These are phyloP conservation scores for Eupsilia transversa DNA, from an alignment of 2,888 invertebrate genomes.

Conservation along the genomic window DNA sequence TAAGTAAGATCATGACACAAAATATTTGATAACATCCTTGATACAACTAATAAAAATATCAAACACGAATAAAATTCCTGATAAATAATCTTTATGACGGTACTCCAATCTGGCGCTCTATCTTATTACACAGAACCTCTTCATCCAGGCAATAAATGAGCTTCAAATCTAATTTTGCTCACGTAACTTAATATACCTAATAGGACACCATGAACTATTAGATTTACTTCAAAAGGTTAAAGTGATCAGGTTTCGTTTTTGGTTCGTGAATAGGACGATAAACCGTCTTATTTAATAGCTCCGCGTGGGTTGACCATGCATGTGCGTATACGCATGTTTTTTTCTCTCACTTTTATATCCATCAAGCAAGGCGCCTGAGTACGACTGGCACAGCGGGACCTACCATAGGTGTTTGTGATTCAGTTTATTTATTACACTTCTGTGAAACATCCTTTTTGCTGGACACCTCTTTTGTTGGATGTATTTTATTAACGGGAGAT, in stretches of 20 bases:
- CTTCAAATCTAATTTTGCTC: constrained; percentile 65
- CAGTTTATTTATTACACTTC: constrained; percentile 83
- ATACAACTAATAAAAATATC: constrained; percentile 38
- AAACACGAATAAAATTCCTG: constrained; percentile 35
- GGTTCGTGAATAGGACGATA: constrained; percentile 85
- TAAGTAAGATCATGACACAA: not conserved
- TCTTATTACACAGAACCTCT: constrained; percentile 51
- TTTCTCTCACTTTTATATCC: constrained; percentile 77
- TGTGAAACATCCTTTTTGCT: constrained; percentile 76
- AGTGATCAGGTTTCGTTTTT: constrained; percentile 80
- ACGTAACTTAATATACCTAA: constrained; percentile 73
- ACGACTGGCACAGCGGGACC: constrained; percentile 83
- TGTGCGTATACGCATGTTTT: constrained; percentile 65
- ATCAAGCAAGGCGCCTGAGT: constrained; percentile 85
- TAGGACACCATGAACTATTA: constrained; percentile 68
- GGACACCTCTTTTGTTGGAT: constrained; percentile 57
- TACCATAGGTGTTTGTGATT: constrained; percentile 75
- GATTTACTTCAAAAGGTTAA: constrained; percentile 79
- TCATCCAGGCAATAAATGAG: constrained; percentile 43
- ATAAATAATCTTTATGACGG: constrained; percentile 44
- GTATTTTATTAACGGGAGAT: constrained; percentile 53
- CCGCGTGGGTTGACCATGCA: constrained; percentile 80
- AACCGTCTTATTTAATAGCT: constrained; percentile 84
- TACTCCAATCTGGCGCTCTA: constrained; percentile 42
- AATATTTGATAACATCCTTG: constrained; percentile 1